These are phyloP conservation scores for Cheilosia scutellata DNA, from an alignment of 2,888 invertebrate genomes.

Conservation along the genomic window DNA sequence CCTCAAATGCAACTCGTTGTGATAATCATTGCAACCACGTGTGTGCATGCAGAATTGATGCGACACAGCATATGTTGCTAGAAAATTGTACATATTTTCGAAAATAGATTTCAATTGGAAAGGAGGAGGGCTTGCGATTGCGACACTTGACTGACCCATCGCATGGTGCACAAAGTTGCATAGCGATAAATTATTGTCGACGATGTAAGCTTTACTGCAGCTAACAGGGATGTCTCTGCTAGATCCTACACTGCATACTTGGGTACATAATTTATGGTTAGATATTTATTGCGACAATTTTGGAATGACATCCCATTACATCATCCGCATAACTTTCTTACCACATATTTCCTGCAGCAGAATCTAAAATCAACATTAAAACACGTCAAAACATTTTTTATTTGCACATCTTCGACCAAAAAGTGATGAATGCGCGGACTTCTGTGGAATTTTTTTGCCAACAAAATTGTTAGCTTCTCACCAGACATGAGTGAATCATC, in stretches of 20 bases:
- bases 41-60: constrained; percentile 48
- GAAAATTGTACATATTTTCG: constrained; percentile 55
- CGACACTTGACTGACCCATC: constrained; percentile 20
- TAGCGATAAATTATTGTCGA: constrained; percentile 34
- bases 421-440: not conserved
- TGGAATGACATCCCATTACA: not conserved
- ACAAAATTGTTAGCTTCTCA: not conserved
- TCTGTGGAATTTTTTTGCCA: constrained; percentile 12
- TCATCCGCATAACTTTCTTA: not conserved
- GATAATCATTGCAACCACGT: constrained; percentile 48
- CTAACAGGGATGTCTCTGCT: not conserved
- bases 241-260: not conserved
- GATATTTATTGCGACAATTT: not conserved
- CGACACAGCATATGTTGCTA: constrained; percentile 57
- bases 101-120: constrained; percentile 48
- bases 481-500: constrained; percentile 55
- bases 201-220: constrained; percentile 22
- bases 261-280: not conserved
- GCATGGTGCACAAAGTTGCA: constrained; percentile 4
- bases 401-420: constrained; percentile 10
- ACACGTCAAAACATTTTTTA: constrained; percentile 16
- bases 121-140: not conserved
- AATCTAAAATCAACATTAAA: constrained; percentile 20
- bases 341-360: not conserved
- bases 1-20: not conserved